Percentiles rank a stretch among this genome's conserved stretches.
Evolutionary conservation across 2,113 vertebrate species (phyloP).

Genomic region (Oxyura jamaicensis): DNA sequence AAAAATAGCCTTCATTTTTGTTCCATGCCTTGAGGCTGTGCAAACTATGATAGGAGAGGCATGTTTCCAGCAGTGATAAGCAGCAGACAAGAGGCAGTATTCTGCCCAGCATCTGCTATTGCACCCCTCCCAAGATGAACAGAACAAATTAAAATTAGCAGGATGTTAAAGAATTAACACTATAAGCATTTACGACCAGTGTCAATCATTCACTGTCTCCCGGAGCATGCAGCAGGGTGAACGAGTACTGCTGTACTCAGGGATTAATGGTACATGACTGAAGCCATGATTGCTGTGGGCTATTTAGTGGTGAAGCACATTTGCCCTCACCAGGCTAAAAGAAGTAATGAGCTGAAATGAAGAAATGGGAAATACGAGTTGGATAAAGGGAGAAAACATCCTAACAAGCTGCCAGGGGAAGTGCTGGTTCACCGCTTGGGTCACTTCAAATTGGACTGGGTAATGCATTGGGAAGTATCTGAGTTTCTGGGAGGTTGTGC

Average conservation of each 20-base stretch:
- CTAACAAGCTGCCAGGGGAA: constrained; percentile 49
- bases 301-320: constrained; percentile 26
- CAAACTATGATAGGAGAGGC: neutral
- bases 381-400: constrained; percentile 32
- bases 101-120: constrained; percentile 35
- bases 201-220: constrained; percentile 63
- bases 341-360: constrained; percentile 50
- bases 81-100: neutral
- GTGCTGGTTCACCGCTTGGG: constrained; percentile 6
- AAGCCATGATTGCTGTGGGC: constrained; percentile 23
- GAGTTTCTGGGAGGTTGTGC: neutral
- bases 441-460: constrained; percentile 38
- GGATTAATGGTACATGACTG: constrained; percentile 62
- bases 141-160: constrained; percentile 55
- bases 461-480: constrained; percentile 38
- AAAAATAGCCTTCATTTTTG: constrained; percentile 64
- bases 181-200: constrained; percentile 34
- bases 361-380: constrained; percentile 29
- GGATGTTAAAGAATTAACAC: constrained; percentile 59
- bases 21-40: constrained; percentile 53
- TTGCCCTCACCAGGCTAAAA: constrained; percentile 19
- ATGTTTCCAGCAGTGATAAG: constrained; percentile 51
- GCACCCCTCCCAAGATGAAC: neutral
- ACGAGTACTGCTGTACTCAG: constrained; percentile 32
- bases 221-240: constrained; percentile 19